Evolutionary conservation across 2,888 invertebrate species (phyloP).

Genomic region (Eurytoma adleriae): DNA sequence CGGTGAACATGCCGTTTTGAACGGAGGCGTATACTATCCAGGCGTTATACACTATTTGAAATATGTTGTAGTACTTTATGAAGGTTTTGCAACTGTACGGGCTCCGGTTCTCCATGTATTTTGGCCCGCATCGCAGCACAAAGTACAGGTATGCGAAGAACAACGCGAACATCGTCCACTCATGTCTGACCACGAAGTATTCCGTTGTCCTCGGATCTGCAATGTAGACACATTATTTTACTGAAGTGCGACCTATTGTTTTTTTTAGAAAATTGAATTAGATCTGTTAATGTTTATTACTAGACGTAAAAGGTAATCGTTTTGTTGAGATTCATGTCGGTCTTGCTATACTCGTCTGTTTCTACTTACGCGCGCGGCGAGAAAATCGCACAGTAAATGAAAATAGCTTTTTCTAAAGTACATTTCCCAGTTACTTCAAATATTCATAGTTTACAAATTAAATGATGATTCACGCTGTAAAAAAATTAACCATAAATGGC

Average conservation of each 20-base stretch:
- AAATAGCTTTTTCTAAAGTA: too few species aligned
- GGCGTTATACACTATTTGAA: conserved; percentile 78
- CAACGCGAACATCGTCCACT: conserved; percentile 78
- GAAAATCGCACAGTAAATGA: too few species aligned
- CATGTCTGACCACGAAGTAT: conserved; percentile 82
- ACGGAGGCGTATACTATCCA: conserved; percentile 67
- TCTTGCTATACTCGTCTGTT: too few species aligned
- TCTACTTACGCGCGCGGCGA: too few species aligned
- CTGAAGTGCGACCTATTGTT: too few species aligned
- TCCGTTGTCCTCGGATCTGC: conserved; percentile 80
- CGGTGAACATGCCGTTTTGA: conserved; percentile 80
- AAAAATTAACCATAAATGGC: too few species aligned
- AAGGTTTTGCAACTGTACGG: conserved; percentile 82
- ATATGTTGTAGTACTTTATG: conserved; percentile 87
- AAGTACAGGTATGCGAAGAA: conserved; percentile 78
- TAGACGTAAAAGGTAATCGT: too few species aligned
- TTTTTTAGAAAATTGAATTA: not conserved
- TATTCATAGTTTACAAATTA: too few species aligned
- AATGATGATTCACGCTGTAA: too few species aligned
- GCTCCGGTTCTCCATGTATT: conserved; percentile 83
- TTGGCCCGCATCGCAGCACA: conserved; percentile 80
- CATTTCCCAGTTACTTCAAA: too few species aligned
- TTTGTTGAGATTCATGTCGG: too few species aligned
- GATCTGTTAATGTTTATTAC: too few species aligned
- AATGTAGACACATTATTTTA: conserved; percentile 46